Evolutionary conservation across 2,797 vertebrate genomes (phyloP).

Genomic region (Fundulus diaphanus): DNA sequence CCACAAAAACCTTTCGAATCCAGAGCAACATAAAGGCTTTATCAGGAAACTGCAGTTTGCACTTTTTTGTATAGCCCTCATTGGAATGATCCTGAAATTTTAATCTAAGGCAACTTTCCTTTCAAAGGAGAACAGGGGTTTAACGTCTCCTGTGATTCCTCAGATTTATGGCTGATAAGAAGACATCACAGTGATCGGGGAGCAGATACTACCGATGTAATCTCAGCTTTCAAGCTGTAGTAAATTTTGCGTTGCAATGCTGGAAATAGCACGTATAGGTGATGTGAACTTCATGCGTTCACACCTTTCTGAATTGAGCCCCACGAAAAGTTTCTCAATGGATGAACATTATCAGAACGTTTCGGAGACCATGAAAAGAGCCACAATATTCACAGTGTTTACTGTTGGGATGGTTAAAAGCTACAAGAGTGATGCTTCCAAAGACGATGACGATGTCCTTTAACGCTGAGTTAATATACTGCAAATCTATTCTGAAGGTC

Average conservation of each 20-base stretch:
- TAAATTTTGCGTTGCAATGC: constrained; percentile 47
- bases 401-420: constrained; percentile 15
- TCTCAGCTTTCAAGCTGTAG: constrained; percentile 16
- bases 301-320: constrained; percentile 3
- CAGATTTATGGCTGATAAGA: constrained; percentile 49
- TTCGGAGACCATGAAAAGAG: not conserved
- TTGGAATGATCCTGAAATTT: constrained; percentile 78
- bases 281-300: constrained; percentile 14
- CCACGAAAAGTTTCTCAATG: not conserved
- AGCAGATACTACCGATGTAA: constrained; percentile 18
- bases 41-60: constrained; percentile 60
- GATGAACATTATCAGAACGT: constrained; percentile 4
- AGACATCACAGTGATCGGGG: constrained; percentile 67
- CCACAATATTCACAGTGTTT: constrained; percentile 33
- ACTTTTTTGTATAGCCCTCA: constrained; percentile 77
- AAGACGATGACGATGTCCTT: constrained; percentile 11
- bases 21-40: constrained; percentile 59
- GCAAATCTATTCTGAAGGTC: constrained; percentile 13
- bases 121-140: constrained; percentile 59
- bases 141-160: constrained; percentile 51
- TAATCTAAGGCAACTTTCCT: constrained; percentile 80
- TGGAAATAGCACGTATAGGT: constrained; percentile 9
- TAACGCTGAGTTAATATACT: constrained; percentile 16
- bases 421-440: constrained; percentile 19
- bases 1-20: constrained; percentile 42